These are phyloP conservation scores for Catharus bicknelli DNA, from an alignment of 2,113 vertebrate genomes.

Conservation along the genomic window DNA sequence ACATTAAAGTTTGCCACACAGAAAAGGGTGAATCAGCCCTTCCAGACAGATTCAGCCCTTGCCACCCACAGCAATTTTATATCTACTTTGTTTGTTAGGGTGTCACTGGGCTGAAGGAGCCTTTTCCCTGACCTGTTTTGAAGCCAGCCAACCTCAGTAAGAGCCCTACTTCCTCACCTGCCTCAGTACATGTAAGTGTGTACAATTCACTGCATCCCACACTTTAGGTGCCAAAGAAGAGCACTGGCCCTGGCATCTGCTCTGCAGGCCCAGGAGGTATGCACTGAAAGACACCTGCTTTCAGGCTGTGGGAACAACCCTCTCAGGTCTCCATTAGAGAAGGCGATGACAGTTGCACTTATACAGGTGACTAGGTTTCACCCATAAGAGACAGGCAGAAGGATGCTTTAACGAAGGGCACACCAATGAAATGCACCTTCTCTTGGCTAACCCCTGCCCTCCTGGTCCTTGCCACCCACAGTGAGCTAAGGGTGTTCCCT, in stretches of 20 bases:
- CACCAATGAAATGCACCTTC: slow-evolving; percentile 49
- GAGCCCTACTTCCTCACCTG: background rate
- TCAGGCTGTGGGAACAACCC: slow-evolving; percentile 46
- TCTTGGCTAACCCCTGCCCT: slow-evolving; percentile 64
- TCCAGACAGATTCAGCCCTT: background rate
- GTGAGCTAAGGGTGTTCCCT: background rate
- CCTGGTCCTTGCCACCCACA: slow-evolving; percentile 45
- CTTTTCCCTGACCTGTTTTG: background rate
- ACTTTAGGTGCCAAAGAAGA: background rate
- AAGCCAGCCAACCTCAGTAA: background rate
- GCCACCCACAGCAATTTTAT: background rate
- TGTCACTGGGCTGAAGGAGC: background rate
- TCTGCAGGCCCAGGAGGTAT: slow-evolving; percentile 16
- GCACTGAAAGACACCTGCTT: slow-evolving; percentile 72
- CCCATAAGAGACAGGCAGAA: slow-evolving; percentile 20
- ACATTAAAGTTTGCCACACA: background rate
- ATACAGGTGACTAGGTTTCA: slow-evolving; percentile 73
- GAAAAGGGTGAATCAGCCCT: background rate
- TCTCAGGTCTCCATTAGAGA: slow-evolving; percentile 70
- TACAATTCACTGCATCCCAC: background rate
- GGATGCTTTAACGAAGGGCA: slow-evolving; percentile 50
- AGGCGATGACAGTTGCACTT: slow-evolving; percentile 81
- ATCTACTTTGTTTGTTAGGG: background rate
- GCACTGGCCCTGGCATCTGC: background rate
- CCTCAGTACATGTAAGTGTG: background rate